Evolutionary conservation across 2,113 vertebrate genomes (phyloP), one percentile per base, ranked within the genome.

Genomic region (Chascanopsetta lugubris): DNA sequence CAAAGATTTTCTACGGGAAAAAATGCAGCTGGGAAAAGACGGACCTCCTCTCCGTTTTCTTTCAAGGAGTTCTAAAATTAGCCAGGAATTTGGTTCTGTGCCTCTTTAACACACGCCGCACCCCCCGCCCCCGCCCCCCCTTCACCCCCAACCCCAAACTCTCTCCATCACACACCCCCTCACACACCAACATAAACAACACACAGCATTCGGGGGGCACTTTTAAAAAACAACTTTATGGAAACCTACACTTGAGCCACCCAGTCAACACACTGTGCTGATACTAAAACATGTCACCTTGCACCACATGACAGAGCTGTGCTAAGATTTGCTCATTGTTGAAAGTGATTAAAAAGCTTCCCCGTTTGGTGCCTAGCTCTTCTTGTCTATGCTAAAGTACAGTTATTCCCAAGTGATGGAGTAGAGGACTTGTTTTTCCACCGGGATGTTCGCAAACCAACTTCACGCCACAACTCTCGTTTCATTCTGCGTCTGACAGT

Each of bases 41-140:
- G 61, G 82, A 75, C 48, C 77, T 83, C 75, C 20, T 48, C 72
- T 84, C 61, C 60, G 57, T 88, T 84, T 88, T 84, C 84, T 87
- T 86, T 83, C 80, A 87, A 89, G 82, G 84, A 88, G 83, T 87
- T 91, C 90, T 91, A 90, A 91, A 90, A 89, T 91, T 89, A 90
- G 86, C 72, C 79, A 83, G 90, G 90, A 91, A 91, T 91, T 84
- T 79, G 50, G 82, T 84, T 80, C 83, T 88, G 87, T 76, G 83
- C 74, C 74, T 85, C 77, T 67, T 17, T 45, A 80, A 79, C 48
- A 27, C 83, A 86, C 82, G 26, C 69, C 82, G 78, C 79, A n/a
- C n/a, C n/a, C n/a, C n/a, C n/a, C n/a, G n/a, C n/a, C n/a, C n/a
- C n/a, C n/a, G n/a, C n/a, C n/a, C n/a, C n/a, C n/a, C n/a, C n/a